Percentiles rank a stretch among this genome's conserved stretches.
Evolutionary conservation across 2,113 vertebrate species (phyloP).

Genomic region (Microtus montanus): DNA sequence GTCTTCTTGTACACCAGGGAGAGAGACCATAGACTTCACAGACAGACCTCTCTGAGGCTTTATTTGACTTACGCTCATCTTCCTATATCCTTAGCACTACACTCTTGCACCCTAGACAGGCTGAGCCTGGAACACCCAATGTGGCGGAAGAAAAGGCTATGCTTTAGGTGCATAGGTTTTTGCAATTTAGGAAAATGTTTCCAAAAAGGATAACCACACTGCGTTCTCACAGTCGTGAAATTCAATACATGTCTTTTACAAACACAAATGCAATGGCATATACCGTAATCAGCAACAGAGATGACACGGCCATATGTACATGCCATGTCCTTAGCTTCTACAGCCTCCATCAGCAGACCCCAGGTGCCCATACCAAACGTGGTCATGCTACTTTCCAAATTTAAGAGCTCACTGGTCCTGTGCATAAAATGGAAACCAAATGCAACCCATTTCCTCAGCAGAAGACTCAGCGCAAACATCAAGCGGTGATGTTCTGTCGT

Average conservation of each 20-base stretch:
- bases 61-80: neutral
- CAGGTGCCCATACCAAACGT: neutral
- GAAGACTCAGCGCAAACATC: constrained; percentile 51
- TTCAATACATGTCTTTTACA: constrained; percentile 1
- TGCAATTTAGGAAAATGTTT: neutral
- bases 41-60: neutral
- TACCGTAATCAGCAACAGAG: neutral
- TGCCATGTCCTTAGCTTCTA: neutral
- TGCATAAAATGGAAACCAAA: neutral
- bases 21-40: neutral
- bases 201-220: neutral
- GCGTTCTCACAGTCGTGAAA: neutral
- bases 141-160: neutral
- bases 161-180: neutral
- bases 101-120: neutral
- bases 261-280: constrained; percentile 14
- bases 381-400: neutral
- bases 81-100: too few species aligned
- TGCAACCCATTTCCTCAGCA: constrained; percentile 39
- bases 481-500: neutral
- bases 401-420: constrained; percentile 24
- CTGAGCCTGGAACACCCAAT: neutral
- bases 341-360: neutral
- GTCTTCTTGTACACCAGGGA: neutral
- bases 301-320: neutral